These are phyloP conservation scores for Sebastes umbrosus DNA, from an alignment of 2,797 vertebrate genomes.

Conservation along the genomic window DNA sequence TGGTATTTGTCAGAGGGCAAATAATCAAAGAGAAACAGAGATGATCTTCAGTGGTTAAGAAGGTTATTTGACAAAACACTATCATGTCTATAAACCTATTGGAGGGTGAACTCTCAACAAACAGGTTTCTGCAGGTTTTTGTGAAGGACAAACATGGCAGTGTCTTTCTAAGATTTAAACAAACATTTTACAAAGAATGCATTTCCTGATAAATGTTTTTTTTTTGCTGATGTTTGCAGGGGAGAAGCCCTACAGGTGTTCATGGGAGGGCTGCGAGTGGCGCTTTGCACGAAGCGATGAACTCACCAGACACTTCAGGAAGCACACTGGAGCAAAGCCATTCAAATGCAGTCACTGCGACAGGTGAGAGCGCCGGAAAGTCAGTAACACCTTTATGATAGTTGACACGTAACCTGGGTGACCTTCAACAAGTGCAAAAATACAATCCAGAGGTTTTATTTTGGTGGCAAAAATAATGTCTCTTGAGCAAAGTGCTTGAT, in stretches of 20 bases:
- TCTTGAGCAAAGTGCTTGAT: not conserved
- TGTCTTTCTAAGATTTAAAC: not conserved
- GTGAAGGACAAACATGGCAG: not conserved
- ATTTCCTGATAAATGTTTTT: not conserved
- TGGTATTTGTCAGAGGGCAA: not conserved
- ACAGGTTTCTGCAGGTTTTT: not conserved
- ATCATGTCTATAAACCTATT: not conserved
- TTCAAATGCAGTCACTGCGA: slow-evolving; percentile 99
- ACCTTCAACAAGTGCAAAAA: no score
- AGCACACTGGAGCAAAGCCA: slow-evolving; percentile 98
- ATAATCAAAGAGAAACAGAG: not conserved
- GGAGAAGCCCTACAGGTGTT: slow-evolving; percentile 99
- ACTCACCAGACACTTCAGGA: slow-evolving; percentile 98
- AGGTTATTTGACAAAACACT: not conserved
- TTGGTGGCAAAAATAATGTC: not conserved
- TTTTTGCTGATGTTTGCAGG: slow-evolving; percentile 76
- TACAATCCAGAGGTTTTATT: not conserved
- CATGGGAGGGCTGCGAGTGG: slow-evolving; percentile 98
- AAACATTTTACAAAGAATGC: not conserved
- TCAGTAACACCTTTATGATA: not conserved
- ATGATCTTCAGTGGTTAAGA: not conserved
- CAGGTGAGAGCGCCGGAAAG: slow-evolving; percentile 81
- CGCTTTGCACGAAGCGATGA: slow-evolving; percentile 98
- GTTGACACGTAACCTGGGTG: no score
- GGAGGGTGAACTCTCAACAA: not conserved